These are phyloP conservation scores for Baryphthengus martii DNA, from an alignment of 2,113 vertebrate species.

Conservation along the genomic window DNA sequence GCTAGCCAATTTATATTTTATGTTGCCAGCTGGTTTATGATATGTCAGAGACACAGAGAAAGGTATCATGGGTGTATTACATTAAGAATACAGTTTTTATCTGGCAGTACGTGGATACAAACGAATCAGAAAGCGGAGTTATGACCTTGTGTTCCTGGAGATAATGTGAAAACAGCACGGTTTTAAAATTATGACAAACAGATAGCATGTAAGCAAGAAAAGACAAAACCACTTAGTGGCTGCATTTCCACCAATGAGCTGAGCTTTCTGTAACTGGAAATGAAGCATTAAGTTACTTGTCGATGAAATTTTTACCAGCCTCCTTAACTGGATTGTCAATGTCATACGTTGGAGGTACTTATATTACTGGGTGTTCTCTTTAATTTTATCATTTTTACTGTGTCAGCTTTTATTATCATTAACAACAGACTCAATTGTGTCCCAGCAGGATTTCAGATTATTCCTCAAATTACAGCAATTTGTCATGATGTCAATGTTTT, in stretches of 20 bases:
- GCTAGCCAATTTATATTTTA: slow-evolving; percentile 55
- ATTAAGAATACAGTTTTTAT: not conserved
- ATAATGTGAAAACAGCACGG: not conserved
- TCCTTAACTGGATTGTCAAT: not conserved
- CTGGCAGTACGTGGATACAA: not conserved
- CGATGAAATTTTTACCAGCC: not conserved
- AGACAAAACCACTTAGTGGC: not conserved
- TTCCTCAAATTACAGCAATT: slow-evolving; percentile 64
- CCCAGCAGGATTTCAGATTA: slow-evolving; percentile 59
- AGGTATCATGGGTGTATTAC: slow-evolving; percentile 2
- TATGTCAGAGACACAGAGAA: not conserved
- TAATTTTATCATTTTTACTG: slow-evolving; percentile 57
- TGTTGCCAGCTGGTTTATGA: slow-evolving; percentile 58
- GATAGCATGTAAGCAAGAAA: not conserved
- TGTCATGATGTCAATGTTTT: slow-evolving; percentile 59
- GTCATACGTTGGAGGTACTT: not conserved
- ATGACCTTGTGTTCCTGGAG: not conserved
- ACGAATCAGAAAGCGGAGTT: slow-evolving; percentile 28
- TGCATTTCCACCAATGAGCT: not conserved
- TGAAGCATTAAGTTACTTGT: not conserved
- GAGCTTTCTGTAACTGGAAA: not conserved
- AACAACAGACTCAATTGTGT: slow-evolving; percentile 45
- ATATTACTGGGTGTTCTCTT: slow-evolving; percentile 20
- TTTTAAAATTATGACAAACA: not conserved
- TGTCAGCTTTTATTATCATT: slow-evolving; percentile 71